Conservation (phyloP, 2,113 vertebrate genomes). For the Dromas ardeola region DNA sequence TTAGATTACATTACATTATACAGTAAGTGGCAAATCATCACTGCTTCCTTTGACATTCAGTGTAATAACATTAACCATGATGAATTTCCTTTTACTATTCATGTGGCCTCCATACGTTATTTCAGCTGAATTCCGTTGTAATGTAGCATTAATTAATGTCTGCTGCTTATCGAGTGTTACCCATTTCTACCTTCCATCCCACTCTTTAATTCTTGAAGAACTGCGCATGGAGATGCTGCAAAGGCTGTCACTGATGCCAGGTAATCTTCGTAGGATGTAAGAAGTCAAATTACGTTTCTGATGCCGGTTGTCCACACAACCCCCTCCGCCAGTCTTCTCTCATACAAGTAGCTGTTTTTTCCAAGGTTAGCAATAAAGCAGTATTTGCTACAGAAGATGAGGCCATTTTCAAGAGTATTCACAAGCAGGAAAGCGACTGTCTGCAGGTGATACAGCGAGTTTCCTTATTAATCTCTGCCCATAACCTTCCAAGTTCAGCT, state of each 20-base stretch:
- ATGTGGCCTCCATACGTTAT: slow-evolving; percentile 52
- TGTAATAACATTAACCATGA: slow-evolving; percentile 56
- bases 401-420: neutral
- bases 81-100: slow-evolving; percentile 49
- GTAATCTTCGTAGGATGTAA: neutral
- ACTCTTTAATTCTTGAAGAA: neutral
- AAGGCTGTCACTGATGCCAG: neutral
- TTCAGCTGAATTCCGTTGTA: slow-evolving; percentile 33
- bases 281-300: neutral
- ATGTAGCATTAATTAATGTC: slow-evolving; percentile 58
- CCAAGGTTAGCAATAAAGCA: neutral
- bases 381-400: neutral
- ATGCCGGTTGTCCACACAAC: neutral
- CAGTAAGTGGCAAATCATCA: slow-evolving; percentile 41
- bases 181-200: neutral
- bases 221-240: neutral
- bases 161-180: slow-evolving; percentile 10
- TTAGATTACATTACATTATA: slow-evolving; percentile 43
- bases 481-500: neutral
- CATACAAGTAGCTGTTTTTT: neutral
- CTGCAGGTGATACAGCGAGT: neutral
- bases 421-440: neutral
- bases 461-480: neutral
- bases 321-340: neutral
- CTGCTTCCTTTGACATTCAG: slow-evolving; percentile 39